Evolutionary conservation across 2,113 vertebrate genomes (phyloP).

Genomic region (Oreochromis tanganicae): DNA sequence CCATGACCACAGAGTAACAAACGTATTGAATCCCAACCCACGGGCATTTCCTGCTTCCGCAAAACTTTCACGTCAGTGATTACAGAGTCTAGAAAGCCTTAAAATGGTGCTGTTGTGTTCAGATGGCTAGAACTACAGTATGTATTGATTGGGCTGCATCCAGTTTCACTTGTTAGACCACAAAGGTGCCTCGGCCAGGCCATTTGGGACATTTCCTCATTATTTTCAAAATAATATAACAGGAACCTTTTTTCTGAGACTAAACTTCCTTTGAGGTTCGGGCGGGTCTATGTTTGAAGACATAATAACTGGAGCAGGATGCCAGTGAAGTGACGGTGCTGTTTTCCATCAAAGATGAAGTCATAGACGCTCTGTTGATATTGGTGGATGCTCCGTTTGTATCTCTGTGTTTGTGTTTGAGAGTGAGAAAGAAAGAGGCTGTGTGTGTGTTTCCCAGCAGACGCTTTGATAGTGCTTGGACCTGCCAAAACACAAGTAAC

Average conservation of each 20-base stretch:
- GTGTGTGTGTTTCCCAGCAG: slow-evolving; percentile 52
- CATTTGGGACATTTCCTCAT: not conserved
- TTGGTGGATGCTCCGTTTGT: slow-evolving; percentile 41
- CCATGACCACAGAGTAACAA: not conserved
- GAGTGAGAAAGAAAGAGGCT: slow-evolving; percentile 17
- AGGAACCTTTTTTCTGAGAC: not conserved
- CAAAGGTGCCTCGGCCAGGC: not conserved
- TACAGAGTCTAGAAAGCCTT: not conserved
- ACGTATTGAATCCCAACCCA: not conserved
- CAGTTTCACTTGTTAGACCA: not conserved
- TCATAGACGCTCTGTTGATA: slow-evolving; percentile 55
- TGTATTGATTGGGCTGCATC: slow-evolving; percentile 1
- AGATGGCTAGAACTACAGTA: not conserved
- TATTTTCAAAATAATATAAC: not conserved
- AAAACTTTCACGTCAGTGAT: slow-evolving; percentile 15
- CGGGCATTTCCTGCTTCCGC: slow-evolving; percentile 4
- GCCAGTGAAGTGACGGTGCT: slow-evolving; percentile 1
- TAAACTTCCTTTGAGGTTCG: not conserved
- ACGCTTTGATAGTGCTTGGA: slow-evolving; percentile 27
- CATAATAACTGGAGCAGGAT: slow-evolving; percentile 9
- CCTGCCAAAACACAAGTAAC: slow-evolving; percentile 60
- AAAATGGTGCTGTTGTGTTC: not conserved
- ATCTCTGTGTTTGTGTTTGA: slow-evolving; percentile 44
- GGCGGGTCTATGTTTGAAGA: not conserved
- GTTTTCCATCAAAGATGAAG: slow-evolving; percentile 53